Evolutionary conservation across 2,113 vertebrate genomes (phyloP), one percentile per base, ranked within the genome.

Genomic region (Pica pica): DNA sequence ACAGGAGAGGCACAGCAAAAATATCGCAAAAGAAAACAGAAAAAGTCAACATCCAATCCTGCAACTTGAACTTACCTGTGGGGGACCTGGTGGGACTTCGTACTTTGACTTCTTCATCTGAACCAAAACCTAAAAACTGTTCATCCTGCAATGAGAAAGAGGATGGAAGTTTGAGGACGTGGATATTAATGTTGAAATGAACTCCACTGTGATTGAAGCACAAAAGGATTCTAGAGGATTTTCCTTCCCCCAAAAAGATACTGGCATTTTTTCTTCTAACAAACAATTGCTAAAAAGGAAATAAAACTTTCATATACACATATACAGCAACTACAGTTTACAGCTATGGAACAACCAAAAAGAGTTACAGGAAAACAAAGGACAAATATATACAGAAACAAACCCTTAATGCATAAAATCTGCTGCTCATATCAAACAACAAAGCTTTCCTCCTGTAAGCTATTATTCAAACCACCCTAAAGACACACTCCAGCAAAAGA

Each of bases 61-160:
- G 47, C 28, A 20, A 20, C 56, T 35, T n/a, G 44, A 59, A 79
- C 93, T 14, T 98, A 99, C 99, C 99, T 99, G 98, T 98, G 94
- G 98, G 98, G 89, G 98, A 97, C 94, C 98, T 98, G 81, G 98
- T 96, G 74, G 98, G 98, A 94, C 98, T 99, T 92, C 97, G 99
- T 95, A 99, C 98, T 98, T 98, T 99, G 97, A 99, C 98, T 97
- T 99, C 99, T 97, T 97, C 98, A 97, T 99, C 98, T 83, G 98
- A 98, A 95, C 99, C 98, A 98, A 99, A 99, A 97, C 99, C 99
- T 98, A 98, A 95, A 97, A 99, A 99, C 63, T 98, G 98, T 92
- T 99, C 99, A 97, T 99, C 99, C 99, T 99, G 97, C 88, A 98
- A 97, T 20, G 91, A 97, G 95, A 96, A 97, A 96, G 90, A 2